These are phyloP conservation scores for Macrocentrus cingulum DNA, from an alignment of 1,140 invertebrate genomes.

Conservation along the genomic window DNA sequence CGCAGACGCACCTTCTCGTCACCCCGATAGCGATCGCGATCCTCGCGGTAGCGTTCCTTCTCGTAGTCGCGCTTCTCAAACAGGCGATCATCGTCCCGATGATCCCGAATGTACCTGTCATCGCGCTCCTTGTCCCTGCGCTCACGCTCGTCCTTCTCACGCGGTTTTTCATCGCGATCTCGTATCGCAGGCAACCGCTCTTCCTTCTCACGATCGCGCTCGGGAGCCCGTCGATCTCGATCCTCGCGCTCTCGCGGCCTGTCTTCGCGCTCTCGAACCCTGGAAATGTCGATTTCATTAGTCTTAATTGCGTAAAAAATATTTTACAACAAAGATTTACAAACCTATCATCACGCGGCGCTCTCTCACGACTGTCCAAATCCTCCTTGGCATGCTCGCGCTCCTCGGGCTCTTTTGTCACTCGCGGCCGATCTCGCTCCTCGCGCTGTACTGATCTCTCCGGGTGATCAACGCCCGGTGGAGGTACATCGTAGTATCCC, in stretches of 20 bases:
- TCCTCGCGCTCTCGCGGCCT: conserved; percentile 37
- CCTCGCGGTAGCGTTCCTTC: conserved; percentile 54
- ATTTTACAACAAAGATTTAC: too few species aligned
- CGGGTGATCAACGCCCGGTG: conserved; percentile 54
- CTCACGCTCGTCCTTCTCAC: conserved; percentile 53
- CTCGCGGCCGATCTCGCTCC: conserved; percentile 40
- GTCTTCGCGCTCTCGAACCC: conserved; percentile 28
- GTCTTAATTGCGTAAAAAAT: too few species aligned
- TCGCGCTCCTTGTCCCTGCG: conserved; percentile 50
- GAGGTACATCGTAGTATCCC: conserved; percentile 55
- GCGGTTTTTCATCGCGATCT: conserved; percentile 40
- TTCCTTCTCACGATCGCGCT: conserved; percentile 39
- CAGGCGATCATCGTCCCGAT: conserved; percentile 44
- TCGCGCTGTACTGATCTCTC: conserved; percentile 41
- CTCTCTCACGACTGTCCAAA: conserved; percentile 45
- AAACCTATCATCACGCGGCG: conserved; percentile 48
- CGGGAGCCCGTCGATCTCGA: conserved; percentile 35
- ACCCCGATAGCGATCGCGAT: conserved; percentile 44
- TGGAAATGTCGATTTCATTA: too few species aligned
- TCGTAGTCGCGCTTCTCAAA: conserved; percentile 50
- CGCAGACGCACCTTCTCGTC: conserved; percentile 47
- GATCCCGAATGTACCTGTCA: conserved; percentile 46
- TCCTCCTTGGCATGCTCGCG: conserved; percentile 50
- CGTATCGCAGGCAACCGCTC: conserved; percentile 38
- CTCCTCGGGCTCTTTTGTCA: conserved; percentile 41